Base-by-base conservation (phyloP, 2,113 vertebrate genomes). In the Natator depressus region DNA sequence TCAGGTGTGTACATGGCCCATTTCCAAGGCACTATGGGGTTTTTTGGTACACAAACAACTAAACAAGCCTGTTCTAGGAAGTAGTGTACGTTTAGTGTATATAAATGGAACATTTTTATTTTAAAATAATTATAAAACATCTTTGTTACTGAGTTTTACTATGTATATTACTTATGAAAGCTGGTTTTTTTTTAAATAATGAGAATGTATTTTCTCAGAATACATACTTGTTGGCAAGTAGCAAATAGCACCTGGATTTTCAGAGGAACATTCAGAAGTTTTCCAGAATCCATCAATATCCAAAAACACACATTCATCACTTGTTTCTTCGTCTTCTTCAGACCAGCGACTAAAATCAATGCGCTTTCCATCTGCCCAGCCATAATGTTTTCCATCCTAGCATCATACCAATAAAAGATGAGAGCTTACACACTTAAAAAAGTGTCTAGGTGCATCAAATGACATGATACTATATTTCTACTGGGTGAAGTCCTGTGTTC, bases 261-360 rank as follows among this genome's bases (percentile, higher is more conserved):
- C n/a, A 50, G 97, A 94, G 57, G 97, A 97, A 62, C 99, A 99
- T 53, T 98, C 98, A 0, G 98, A 98, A 88, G 99, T 99, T 96
- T 98, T 99, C 99, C 99, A 99, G 97, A 99, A 99, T 82, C 99
- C 99, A 83, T 99, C 99, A 1, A 96, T 98, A 93, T 99, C 99
- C 97, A 99, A 97, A 96, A 99, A 98, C 53, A 99, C 99, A 83
- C 99, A 99, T 17, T 98, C 96, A 57, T 99, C 99, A 0, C 93
- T 95, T 88, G 97, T 92, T 49, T 97, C 97, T 46, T 97, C 96
- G 86, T 93, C 94, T 53, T 98, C 98, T 12, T 98, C 85, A 81
- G 98, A 97, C 99, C 99, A 99, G 91, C 98, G 99, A 93, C 98
- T 99, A 88, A 99, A 99, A 29, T 98, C 98, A 1, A 99, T 98